A percentile compares a stretch with the other conserved stretches of the same genome.
These are phyloP conservation scores for Coleophora deauratella DNA, from an alignment of 2,888 invertebrate species.

Conservation along the genomic window DNA sequence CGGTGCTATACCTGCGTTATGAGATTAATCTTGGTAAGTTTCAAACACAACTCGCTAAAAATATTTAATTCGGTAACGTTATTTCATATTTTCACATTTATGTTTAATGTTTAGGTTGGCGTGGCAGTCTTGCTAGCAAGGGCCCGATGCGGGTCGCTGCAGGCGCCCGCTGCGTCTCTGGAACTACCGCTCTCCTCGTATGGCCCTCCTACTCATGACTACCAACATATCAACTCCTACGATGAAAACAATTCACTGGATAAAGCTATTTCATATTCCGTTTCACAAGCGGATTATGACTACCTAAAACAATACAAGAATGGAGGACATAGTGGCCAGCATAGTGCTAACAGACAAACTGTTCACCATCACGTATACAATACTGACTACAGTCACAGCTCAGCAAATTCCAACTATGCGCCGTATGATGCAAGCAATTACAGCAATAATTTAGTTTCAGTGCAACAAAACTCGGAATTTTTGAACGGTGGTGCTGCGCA, in stretches of 20 bases:
- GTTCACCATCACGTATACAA: not conserved
- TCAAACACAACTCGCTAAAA: too few relatives aligned
- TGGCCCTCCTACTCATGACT: not conserved
- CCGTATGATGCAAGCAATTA: too few relatives aligned
- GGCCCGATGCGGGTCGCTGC: too few relatives aligned
- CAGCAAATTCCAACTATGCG: not conserved
- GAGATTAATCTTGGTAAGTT: too few relatives aligned
- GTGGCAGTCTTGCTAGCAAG: too few relatives aligned
- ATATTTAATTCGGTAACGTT: too few relatives aligned
- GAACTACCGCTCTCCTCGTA: not conserved
- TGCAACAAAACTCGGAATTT: not conserved
- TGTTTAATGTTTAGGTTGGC: too few relatives aligned
- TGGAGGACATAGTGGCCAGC: conserved; percentile 14
- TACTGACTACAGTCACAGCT: not conserved
- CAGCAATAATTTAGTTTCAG: not conserved
- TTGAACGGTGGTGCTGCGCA: not conserved
- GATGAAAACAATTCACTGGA: conserved; percentile 5
- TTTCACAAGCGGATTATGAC: conserved; percentile 25
- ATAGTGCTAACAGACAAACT: conserved; percentile 1
- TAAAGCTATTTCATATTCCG: conserved; percentile 23
- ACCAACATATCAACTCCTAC: too few relatives aligned
- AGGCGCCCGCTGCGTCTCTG: too few relatives aligned
- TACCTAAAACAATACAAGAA: conserved; percentile 24
- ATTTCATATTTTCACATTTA: too few relatives aligned
- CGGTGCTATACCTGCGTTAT: too few relatives aligned